Conservation (phyloP, 2,113 vertebrate genomes). For the Phainopepla nitens region DNA sequence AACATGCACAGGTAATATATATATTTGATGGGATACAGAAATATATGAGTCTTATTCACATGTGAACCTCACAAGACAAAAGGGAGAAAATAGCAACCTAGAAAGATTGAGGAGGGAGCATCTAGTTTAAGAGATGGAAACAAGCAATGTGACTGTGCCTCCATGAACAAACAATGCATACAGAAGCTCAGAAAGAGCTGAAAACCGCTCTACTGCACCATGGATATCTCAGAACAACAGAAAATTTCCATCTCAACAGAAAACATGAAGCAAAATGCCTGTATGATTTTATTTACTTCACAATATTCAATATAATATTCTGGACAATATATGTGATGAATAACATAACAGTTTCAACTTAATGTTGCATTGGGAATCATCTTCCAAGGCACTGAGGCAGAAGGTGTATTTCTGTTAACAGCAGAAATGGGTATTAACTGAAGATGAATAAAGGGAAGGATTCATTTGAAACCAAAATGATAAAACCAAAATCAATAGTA, state of each 20-base stretch:
- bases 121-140: background rate
- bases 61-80: background rate
- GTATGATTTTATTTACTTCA: background rate
- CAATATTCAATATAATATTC: background rate
- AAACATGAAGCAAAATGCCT: background rate
- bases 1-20: background rate
- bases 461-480: background rate
- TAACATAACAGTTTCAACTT: background rate
- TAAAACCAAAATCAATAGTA: background rate
- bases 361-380: background rate
- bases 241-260: background rate
- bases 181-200: background rate
- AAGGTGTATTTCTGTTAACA: background rate
- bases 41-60: background rate
- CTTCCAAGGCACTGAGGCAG: background rate
- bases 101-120: background rate
- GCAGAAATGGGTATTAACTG: background rate
- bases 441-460: background rate
- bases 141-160: background rate
- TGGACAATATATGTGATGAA: background rate
- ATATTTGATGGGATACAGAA: background rate
- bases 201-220: background rate
- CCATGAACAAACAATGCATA: background rate
- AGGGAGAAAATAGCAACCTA: background rate
- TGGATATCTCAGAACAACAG: background rate